Conservation (phyloP, 2,113 vertebrate species). For the Zootoca vivipara region DNA sequence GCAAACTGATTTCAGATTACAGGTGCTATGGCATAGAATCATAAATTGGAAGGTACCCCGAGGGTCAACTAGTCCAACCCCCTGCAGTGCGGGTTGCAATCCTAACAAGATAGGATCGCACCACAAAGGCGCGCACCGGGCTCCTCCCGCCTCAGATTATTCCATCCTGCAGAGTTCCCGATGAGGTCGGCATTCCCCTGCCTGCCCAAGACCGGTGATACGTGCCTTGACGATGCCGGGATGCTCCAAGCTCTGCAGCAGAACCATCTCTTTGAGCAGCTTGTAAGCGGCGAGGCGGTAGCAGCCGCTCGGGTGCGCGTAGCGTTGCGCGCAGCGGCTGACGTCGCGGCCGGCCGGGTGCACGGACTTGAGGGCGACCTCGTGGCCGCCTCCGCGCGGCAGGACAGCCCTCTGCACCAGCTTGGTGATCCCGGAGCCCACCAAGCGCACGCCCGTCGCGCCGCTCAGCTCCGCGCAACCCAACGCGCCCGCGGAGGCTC, state of each 20-base stretch:
- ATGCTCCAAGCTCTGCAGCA: conserved; percentile 81
- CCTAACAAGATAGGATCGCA: background rate
- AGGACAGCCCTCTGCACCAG: conserved; percentile 68
- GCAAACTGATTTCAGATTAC: background rate
- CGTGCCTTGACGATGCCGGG: conserved; percentile 84
- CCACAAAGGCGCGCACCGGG: background rate
- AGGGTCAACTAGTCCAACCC: too few species aligned
- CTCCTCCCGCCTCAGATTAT: background rate
- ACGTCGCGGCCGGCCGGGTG: conserved; percentile 85
- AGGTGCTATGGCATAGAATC: too few species aligned
- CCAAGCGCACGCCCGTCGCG: conserved; percentile 69
- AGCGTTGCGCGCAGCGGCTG: conserved; percentile 80
- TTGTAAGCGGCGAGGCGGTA: conserved; percentile 83
- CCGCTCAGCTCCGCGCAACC: conserved; percentile 77
- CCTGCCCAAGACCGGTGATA: background rate
- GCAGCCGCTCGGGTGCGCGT: conserved; percentile 74
- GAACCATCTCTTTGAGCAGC: conserved; percentile 83
- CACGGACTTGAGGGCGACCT: conserved; percentile 79
- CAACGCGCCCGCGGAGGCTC: background rate
- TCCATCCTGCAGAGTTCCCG: too few species aligned
- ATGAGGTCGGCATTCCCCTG: background rate
- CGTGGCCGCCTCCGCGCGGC: conserved; percentile 58
- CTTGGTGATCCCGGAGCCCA: conserved; percentile 83
- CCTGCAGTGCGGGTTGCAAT: too few species aligned
- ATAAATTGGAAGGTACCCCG: too few species aligned